Evolutionary conservation across 1,140 invertebrate genomes (phyloP).

Genomic region (Rhagoletis zephyria): DNA sequence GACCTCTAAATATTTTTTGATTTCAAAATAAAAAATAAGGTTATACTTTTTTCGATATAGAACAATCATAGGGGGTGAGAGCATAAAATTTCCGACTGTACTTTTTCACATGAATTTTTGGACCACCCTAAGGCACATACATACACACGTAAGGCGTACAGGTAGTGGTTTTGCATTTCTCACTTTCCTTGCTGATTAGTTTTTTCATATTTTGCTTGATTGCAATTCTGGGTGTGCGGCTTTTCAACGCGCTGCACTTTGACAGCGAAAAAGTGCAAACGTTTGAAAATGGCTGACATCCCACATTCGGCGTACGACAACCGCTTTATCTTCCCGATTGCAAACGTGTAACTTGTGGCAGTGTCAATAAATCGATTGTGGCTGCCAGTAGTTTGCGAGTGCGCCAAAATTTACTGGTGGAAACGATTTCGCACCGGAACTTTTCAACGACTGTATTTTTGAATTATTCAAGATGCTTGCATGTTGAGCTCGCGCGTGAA

Average conservation of each 20-base stretch:
- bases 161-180: no score
- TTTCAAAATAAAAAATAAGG: no score
- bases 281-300: constrained; percentile 5
- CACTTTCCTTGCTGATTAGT: background rate
- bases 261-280: background rate
- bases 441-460: constrained; percentile 22
- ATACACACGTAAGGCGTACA: no score
- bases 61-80: no score
- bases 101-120: no score
- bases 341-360: background rate
- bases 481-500: background rate
- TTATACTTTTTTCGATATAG: no score
- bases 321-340: background rate
- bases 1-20: no score
- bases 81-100: no score
- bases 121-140: no score
- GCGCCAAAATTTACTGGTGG: background rate
- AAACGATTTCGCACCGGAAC: background rate
- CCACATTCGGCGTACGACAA: background rate
- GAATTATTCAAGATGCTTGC: constrained; percentile 14
- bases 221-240: constrained; percentile 16
- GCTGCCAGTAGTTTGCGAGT: background rate
- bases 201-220: background rate
- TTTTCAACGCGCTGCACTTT: constrained; percentile 26
- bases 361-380: constrained; percentile 15